Base-by-base conservation (phyloP, 2,888 invertebrate genomes). In the Rhynchonema sp. region DNA sequence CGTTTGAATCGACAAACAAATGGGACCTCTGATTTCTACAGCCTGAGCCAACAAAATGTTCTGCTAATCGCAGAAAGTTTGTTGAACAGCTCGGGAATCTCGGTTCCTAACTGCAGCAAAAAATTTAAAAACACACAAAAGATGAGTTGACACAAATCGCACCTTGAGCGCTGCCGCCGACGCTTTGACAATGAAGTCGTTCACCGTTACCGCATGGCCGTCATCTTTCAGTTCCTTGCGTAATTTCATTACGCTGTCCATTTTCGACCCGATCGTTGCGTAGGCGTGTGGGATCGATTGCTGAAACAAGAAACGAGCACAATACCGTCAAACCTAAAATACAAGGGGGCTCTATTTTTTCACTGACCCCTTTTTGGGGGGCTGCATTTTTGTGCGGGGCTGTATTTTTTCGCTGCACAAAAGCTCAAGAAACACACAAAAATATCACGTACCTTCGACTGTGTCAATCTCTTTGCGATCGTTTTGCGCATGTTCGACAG, bases 161-260 rank as follows among this genome's bases (percentile, higher is more conserved):
- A 77, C 77, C 66, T 79, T 73, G 46, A 83, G 74, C 1, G 82
- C 80, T 25, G 79, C 71, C n/a, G 80, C 81, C 30, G 77, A 79
- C 23, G 82, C 80, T 72, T 83, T 83, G 26, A 81, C 79, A 46
- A 83, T 75, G 65, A 83, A 80, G 70, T 83, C 83, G 72, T 83
- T 83, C 17, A 83, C 73, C 1, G 83, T 82, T 1, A 82, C 78
- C 63, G 78, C 79, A 29, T 80, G 69, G 28, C 79, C 79, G 23
- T 79, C 76, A 3, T 67, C 71, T 64, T 69, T 69, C 23, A 82
- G 72, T 64, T 79, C 74, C 63, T 78, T 78, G 22, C 82, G 74
- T 1, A 82, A 13, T 28, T 28, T n/a, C 9, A 17, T 38, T 20
- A 81, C 67, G 53, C 76, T 74, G 64, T 77, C 76, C 38, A 81